These are phyloP conservation scores for Malurus melanocephalus DNA, from an alignment of 2,113 vertebrate genomes.

Conservation along the genomic window DNA sequence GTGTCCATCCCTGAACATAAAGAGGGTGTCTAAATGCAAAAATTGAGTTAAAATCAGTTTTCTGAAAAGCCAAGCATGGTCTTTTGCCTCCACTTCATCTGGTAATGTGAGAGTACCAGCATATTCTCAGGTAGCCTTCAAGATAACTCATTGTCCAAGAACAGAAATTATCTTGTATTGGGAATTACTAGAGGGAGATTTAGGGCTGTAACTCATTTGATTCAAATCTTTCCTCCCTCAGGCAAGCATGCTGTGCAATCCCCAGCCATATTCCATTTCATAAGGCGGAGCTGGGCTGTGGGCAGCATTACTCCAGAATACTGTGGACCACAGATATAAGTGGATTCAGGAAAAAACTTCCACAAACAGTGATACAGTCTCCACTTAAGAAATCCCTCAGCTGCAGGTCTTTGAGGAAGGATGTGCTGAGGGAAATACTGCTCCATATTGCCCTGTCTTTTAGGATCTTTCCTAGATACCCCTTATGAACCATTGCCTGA, in stretches of 20 bases:
- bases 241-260: accelerated
- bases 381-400: background rate
- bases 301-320: background rate
- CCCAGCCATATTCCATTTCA: accelerated
- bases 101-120: background rate
- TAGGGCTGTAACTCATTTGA: background rate
- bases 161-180: background rate
- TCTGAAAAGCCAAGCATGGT: background rate
- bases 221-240: background rate
- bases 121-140: background rate
- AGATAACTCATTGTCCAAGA: background rate
- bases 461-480: background rate
- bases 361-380: background rate
- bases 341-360: background rate
- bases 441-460: background rate
- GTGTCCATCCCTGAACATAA: background rate
- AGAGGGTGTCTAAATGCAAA: background rate
- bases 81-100: background rate
- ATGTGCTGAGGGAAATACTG: background rate
- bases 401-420: background rate
- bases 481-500: background rate
- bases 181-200: background rate
- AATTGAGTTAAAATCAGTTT: background rate
- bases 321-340: background rate
- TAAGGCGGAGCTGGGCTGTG: background rate